phyloP scores from a whole-genome alignment of 2,797 vertebrate genomes.

The Molothrus aeneus region DNA sequence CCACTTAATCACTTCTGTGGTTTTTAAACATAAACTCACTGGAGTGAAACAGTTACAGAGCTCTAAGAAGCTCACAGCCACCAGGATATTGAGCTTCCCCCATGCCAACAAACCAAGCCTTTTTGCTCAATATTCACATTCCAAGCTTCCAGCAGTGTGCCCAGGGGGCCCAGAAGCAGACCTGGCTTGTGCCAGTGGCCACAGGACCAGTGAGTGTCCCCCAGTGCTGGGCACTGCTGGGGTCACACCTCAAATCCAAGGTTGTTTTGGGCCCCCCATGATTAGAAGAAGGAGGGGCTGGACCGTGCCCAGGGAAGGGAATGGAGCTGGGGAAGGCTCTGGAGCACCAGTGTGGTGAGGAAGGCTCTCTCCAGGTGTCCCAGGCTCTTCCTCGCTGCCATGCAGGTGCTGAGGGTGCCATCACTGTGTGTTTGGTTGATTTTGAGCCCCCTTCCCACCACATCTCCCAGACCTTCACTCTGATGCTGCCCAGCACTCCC shows the following conservation, averaged over 20 bases:
- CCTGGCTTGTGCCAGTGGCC: neutral
- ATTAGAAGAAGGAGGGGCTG: neutral
- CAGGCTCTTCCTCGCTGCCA: accelerated
- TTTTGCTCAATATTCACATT: neutral
- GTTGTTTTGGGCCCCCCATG: neutral
- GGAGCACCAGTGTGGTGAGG: neutral
- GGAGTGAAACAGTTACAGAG: neutral
- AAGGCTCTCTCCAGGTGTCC: neutral
- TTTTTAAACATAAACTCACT: neutral
- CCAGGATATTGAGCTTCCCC: neutral
- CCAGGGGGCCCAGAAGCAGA: neutral
- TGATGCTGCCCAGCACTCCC: neutral
- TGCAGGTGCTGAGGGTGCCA: neutral
- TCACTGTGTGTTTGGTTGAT: accelerated
- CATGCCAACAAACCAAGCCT: neutral
- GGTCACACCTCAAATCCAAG: neutral
- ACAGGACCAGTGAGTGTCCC: neutral
- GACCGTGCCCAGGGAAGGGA: neutral
- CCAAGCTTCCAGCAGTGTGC: neutral
- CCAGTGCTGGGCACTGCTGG: neutral
- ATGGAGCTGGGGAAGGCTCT: neutral
- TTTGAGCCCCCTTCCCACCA: neutral
- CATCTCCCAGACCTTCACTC: neutral
- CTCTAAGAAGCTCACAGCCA: neutral
- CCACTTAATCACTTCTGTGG: neutral